Percentiles rank a stretch among this genome's conserved stretches.
Evolutionary conservation across 2,113 vertebrate genomes (phyloP).

Genomic region (Zosterops pallidus): DNA sequence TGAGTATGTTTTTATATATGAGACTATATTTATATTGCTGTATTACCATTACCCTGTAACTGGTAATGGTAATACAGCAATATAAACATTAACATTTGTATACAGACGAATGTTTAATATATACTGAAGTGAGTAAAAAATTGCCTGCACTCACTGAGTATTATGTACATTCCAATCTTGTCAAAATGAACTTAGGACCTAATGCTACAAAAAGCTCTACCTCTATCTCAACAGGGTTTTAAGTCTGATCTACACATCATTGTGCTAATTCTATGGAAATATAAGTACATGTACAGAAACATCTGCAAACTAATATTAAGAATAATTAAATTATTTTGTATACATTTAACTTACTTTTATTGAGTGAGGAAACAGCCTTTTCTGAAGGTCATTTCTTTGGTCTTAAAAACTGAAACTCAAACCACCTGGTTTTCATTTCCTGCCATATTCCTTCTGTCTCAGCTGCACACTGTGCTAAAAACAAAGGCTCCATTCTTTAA

Average conservation of each 20-base stretch:
- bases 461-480: slow-evolving; percentile 9
- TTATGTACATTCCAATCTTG: not conserved
- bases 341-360: not conserved
- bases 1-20: not conserved
- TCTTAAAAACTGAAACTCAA: slow-evolving; percentile 30
- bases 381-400: slow-evolving; percentile 33
- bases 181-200: not conserved
- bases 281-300: not conserved
- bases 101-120: not conserved
- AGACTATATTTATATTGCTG: not conserved
- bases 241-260: not conserved
- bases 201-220: not conserved
- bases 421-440: slow-evolving; percentile 71
- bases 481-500: slow-evolving; percentile 58
- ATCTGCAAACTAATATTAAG: not conserved
- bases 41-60: not conserved
- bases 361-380: slow-evolving; percentile 8
- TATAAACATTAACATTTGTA: not conserved
- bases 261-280: not conserved
- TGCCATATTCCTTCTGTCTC: slow-evolving; percentile 18
- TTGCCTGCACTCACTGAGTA: not conserved
- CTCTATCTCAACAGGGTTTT: not conserved
- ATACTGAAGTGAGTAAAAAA: not conserved
- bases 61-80: not conserved
- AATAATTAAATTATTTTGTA: not conserved